These are phyloP conservation scores for Solenopsis fugax DNA, from an alignment of 1,140 invertebrate genomes.

Conservation along the genomic window DNA sequence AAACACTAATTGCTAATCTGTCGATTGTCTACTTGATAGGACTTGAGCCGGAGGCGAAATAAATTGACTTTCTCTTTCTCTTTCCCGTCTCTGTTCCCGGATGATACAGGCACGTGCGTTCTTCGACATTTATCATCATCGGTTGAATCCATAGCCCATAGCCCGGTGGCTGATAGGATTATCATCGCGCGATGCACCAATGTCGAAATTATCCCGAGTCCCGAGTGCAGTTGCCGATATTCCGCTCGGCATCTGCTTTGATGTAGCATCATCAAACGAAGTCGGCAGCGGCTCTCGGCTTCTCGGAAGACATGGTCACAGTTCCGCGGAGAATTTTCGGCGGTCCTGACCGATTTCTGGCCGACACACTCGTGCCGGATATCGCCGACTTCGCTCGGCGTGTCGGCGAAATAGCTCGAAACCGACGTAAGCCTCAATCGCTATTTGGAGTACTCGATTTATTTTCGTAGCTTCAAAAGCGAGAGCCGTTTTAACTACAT, in stretches of 20 bases:
- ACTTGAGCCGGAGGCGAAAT: background rate
- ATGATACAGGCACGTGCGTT: conserved; percentile 43
- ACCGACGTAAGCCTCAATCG: conserved; percentile 67
- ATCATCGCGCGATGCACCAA: conserved; percentile 46
- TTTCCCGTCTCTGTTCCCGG: background rate
- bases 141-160: conserved; percentile 30
- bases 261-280: conserved; percentile 37
- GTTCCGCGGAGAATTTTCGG: conserved; percentile 63
- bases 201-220: conserved; percentile 55
- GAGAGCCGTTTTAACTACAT: conserved; percentile 16
- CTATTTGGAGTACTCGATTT: conserved; percentile 72
- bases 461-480: conserved; percentile 69
- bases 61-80: conserved; percentile 4
- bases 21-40: background rate
- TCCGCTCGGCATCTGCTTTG: conserved; percentile 33
- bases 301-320: conserved; percentile 65
- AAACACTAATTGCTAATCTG: background rate
- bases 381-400: conserved; percentile 23
- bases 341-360: conserved; percentile 37
- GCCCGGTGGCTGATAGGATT: conserved; percentile 45
- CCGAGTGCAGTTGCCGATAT: conserved; percentile 29
- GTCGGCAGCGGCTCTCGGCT: conserved; percentile 31
- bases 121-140: conserved; percentile 39
- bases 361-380: conserved; percentile 12
- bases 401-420: conserved; percentile 58